A percentile compares a stretch with the other conserved stretches of the same genome.
phyloP scores from a whole-genome alignment of 37 sponge, comb jelly and placozoan genomes.

The Tethya wilhelma region DNA sequence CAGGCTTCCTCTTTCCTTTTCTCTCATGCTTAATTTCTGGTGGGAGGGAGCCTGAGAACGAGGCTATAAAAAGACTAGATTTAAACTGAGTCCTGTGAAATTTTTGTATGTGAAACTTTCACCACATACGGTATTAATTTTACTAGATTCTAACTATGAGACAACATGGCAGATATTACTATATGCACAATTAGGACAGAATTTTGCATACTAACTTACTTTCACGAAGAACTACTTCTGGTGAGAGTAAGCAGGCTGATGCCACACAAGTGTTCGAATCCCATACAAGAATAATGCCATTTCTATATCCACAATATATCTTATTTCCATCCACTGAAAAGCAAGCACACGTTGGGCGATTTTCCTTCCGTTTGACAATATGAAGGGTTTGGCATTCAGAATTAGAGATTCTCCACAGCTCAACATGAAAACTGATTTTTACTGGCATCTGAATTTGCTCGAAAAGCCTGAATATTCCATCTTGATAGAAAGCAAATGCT shows the following conservation, averaged over 20 bases:
- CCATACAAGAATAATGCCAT: slow-evolving; percentile 36
- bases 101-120: no score
- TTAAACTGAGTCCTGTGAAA: no score
- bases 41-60: no score
- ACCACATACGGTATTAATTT: no score
- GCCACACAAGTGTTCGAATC: background rate
- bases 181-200: no score
- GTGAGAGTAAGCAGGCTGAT: background rate
- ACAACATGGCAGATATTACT: no score
- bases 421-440: background rate
- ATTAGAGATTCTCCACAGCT: slow-evolving; percentile 14
- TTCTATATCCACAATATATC: slow-evolving; percentile 18
- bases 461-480: background rate
- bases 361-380: background rate
- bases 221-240: background rate
- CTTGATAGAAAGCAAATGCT: slow-evolving; percentile 6
- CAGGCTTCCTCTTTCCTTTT: no score
- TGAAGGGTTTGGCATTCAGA: background rate
- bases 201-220: background rate
- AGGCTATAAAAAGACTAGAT: no score
- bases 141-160: no score
- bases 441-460: background rate
- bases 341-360: slow-evolving; percentile 34
- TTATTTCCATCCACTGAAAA: slow-evolving; percentile 29
- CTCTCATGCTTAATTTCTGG: no score